Evolutionary conservation across 2,888 invertebrate species (phyloP), one percentile per base, ranked within the genome.

Genomic region (Girardia tigrina): DNA sequence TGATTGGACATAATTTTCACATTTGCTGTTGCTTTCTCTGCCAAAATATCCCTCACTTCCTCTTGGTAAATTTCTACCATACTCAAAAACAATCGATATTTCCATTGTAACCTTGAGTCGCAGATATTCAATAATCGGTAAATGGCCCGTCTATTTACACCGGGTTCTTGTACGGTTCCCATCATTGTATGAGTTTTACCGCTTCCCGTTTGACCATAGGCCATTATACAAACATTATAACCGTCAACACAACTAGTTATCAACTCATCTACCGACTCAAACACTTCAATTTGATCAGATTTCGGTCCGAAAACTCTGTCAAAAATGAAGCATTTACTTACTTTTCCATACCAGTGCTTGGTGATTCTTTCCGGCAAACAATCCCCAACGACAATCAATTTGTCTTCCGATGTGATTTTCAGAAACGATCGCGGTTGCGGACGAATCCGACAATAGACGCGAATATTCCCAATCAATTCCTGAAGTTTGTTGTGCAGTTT

Each of bases 121-220:
- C 75, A 75, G n/a, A n/a, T n/a, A n/a, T n/a, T n/a, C n/a, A n/a
- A n/a, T n/a, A n/a, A 27, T n/a, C 28, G 28, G 12, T 74, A 26
- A 76, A 75, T 75, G 6, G 75, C 75, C 73, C 73, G 76, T 6
- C 75, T 73, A 20, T 75, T 75, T 4, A 75, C 77, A 6, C 75
- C 75, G 20, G 75, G 75, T n/a, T 75, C 29, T 4, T 14, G 16
- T 12, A 8, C 42, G 14, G 29, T 12, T 4, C 75, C 75, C 76
- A 77, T n/a, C n/a, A n/a, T n/a, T n/a, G n/a, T n/a, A n/a, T n/a
- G n/a, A n/a, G n/a, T n/a, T n/a, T n/a, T n/a, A n/a, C n/a, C n/a
- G n/a, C n/a, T n/a, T n/a, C 83, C 83, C 16, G 84, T 84, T 79
- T 84, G 84, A 73, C 84, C 84, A 77, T 84, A 84, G 0, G 84